Percentiles rank a stretch among this genome's conserved stretches.
phyloP scores from a whole-genome alignment of 37 sponge, comb jelly and placozoan species.

The Lycopodina hypogea region DNA sequence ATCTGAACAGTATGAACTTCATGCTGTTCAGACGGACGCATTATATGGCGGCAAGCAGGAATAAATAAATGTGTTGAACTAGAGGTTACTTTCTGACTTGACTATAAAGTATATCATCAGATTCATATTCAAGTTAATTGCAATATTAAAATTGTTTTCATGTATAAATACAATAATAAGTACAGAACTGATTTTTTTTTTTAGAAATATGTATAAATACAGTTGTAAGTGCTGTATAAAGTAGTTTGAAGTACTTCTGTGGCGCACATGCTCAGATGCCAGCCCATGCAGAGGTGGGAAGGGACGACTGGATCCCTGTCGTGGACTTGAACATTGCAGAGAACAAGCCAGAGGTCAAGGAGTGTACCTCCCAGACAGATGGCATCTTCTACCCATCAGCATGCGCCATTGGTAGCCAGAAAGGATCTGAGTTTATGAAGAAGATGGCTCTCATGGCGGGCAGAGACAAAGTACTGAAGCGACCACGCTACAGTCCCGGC shows the following conservation, averaged over 20 bases:
- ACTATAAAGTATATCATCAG: too few relatives aligned
- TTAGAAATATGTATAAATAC: not conserved
- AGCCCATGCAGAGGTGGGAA: conserved; percentile 23
- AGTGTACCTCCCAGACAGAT: conserved; percentile 60
- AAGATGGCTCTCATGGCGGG: conserved; percentile 13
- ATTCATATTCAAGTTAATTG: too few relatives aligned
- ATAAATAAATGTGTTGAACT: not conserved
- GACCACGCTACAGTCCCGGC: conserved; percentile 65
- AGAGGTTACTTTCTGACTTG: too few relatives aligned
- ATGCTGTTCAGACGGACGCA: too few relatives aligned
- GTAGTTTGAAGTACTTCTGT: too few relatives aligned
- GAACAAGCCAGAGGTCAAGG: conserved; percentile 26
- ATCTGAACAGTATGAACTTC: too few relatives aligned
- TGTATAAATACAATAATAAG: too few relatives aligned
- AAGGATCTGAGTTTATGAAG: conserved; percentile 12
- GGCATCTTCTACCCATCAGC: conserved; percentile 80
- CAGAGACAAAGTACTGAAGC: conserved; percentile 24
- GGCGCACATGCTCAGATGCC: conserved; percentile 30
- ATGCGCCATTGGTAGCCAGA: conserved; percentile 31
- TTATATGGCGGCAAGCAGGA: not conserved
- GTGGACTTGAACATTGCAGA: conserved; percentile 29
- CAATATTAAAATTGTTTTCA: too few relatives aligned
- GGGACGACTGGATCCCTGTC: conserved; percentile 50
- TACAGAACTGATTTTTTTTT: not conserved
- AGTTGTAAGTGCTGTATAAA: not conserved